Evolutionary conservation across 2,113 vertebrate species (phyloP).

Genomic region (Porphyrio hochstetteri): DNA sequence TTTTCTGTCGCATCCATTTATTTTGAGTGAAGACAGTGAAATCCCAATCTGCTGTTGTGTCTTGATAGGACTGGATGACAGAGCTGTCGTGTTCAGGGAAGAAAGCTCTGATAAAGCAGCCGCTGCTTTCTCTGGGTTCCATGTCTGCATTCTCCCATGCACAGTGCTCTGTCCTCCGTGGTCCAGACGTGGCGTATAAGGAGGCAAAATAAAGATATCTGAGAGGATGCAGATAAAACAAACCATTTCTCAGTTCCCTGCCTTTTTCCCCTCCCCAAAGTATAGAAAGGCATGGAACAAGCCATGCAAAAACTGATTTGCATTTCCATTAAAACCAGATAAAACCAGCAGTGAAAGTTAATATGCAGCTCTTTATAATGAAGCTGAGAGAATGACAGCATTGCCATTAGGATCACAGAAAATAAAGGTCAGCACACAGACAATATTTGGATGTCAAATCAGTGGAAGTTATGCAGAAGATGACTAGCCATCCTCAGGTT

Average conservation of each 20-base stretch:
- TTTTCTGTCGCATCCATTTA: not conserved
- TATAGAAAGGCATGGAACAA: not conserved
- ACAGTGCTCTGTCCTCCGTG: not conserved
- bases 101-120: not conserved
- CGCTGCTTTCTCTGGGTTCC: not conserved
- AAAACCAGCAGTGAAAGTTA: not conserved
- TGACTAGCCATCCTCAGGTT: not conserved
- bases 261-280: not conserved
- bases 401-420: not conserved
- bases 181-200: not conserved
- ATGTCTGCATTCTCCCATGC: not conserved
- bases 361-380: not conserved
- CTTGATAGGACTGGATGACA: not conserved
- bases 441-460: not conserved
- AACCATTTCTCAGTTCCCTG: not conserved
- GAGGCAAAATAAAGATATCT: not conserved
- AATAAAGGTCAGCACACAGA: not conserved
- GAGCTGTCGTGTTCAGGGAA: not conserved
- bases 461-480: not conserved
- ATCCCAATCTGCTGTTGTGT: not conserved
- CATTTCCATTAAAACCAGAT: constrained; percentile 21
- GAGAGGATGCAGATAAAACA: not conserved
- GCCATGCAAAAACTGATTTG: not conserved
- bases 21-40: not conserved
- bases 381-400: not conserved